Conservation (phyloP, 2,888 invertebrate genomes). For the Andrena chrysosceles region DNA sequence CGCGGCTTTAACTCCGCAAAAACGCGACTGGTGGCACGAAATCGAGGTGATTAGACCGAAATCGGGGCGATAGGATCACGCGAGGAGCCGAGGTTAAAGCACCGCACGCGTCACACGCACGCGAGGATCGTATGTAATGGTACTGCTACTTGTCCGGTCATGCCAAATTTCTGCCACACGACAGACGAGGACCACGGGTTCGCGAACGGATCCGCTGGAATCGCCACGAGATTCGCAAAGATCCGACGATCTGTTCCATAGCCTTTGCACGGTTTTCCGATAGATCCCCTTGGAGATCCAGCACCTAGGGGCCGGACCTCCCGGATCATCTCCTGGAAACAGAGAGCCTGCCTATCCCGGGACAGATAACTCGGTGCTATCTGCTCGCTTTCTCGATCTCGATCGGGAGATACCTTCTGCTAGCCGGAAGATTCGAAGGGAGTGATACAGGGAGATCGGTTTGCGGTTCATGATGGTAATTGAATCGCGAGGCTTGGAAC, state of each 20-base stretch:
- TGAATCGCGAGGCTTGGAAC: not conserved
- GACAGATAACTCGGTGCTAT: conserved; percentile 26
- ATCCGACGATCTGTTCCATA: not conserved
- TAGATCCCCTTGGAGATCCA: not conserved
- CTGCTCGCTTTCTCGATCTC: conserved; percentile 3
- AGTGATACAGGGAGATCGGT: not conserved
- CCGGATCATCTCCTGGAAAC: not conserved
- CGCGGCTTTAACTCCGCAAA: conserved; percentile 35
- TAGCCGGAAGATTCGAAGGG: not conserved
- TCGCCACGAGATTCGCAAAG: not conserved
- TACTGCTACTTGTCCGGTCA: conserved; percentile 59
- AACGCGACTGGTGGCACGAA: conserved; percentile 41
- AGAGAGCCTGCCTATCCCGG: conserved; percentile 4
- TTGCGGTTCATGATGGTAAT: conserved; percentile 4
- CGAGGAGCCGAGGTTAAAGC: conserved; percentile 60
- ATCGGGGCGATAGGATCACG: conserved; percentile 61
- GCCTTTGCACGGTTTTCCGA: not conserved
- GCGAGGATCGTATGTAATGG: conserved; percentile 33
- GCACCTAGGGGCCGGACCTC: not conserved
- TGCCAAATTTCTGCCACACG: conserved; percentile 62
- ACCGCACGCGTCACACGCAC: conserved; percentile 35
- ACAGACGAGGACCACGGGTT: conserved; percentile 38
- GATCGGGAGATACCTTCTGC: conserved; percentile 19
- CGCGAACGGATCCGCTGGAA: conserved; percentile 21
- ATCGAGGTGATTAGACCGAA: conserved; percentile 56